Percentiles rank a stretch among this genome's conserved stretches.
Conservation (phyloP, 2,888 invertebrate genomes). For the Julus scanicus region DNA sequence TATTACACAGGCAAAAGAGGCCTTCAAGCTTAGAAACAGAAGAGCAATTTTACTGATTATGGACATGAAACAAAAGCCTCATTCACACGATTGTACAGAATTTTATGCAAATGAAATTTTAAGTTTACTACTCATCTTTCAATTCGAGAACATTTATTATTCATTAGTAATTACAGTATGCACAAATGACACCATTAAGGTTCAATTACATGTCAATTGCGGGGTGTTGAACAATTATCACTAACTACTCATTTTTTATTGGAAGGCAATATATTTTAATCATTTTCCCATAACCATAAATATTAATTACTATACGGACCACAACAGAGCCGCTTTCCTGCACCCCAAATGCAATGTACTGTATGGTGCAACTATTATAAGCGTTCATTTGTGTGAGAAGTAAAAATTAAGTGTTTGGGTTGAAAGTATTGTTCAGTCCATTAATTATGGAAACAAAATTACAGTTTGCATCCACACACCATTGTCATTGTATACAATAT, state of each 20-base stretch:
- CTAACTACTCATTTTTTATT: neutral
- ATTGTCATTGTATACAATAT: neutral
- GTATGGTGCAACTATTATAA: neutral
- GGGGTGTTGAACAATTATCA: too few species aligned
- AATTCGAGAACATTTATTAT: neutral
- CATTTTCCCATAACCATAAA: neutral
- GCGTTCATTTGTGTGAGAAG: neutral
- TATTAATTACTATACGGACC: neutral
- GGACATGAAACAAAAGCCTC: neutral
- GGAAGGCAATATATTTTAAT: neutral
- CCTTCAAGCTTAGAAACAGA: neutral
- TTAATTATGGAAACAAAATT: conserved; percentile 25
- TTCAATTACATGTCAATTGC: neutral
- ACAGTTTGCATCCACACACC: neutral
- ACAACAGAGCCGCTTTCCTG: neutral
- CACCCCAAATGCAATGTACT: neutral
- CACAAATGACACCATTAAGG: conserved; percentile 5
- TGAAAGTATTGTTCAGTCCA: neutral
- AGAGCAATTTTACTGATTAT: neutral
- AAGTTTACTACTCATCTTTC: neutral
- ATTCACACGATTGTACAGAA: conserved; percentile 7
- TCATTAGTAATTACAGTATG: neutral
- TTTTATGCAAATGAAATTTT: neutral
- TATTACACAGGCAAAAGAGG: neutral
- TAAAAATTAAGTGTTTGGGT: neutral